A percentile compares a stretch with the other conserved stretches of the same genome.
Conservation (phyloP, 1,140 invertebrate genomes). For the Periplaneta americana region DNA sequence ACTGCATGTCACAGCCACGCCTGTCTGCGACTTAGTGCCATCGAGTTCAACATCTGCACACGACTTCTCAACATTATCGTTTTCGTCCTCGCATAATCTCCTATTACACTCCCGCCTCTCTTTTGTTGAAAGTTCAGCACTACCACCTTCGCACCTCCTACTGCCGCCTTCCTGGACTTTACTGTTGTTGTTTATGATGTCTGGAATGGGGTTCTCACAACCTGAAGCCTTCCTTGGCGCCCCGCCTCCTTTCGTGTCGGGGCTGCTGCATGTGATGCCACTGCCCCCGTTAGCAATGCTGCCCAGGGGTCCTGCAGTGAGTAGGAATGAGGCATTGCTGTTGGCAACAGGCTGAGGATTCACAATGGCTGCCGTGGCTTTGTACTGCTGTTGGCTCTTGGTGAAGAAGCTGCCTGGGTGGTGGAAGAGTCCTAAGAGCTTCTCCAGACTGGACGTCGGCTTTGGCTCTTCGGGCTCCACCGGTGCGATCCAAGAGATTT, state of each 20-base stretch:
- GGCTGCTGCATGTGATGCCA: neutral
- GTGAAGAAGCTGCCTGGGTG: conserved; percentile 29
- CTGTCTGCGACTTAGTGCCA: neutral
- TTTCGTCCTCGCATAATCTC: neutral
- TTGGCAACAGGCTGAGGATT: conserved; percentile 8
- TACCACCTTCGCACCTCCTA: neutral
- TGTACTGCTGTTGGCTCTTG: conserved; percentile 3
- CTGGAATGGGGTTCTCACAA: neutral
- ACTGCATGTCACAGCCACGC: neutral
- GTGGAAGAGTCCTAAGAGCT: conserved; percentile 29
- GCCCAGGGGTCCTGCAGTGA: neutral
- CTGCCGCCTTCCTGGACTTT: neutral
- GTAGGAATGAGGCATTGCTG: neutral
- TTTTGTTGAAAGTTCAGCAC: neutral
- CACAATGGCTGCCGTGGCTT: neutral
- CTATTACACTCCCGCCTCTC: too few relatives aligned
- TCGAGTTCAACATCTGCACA: neutral
- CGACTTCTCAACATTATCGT: neutral
- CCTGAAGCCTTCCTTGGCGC: neutral
- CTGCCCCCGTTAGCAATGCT: neutral
- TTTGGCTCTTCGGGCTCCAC: conserved; percentile 11
- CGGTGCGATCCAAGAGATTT: conserved; percentile 23
- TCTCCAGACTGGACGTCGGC: conserved; percentile 24
- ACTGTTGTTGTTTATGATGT: conserved; percentile 6
- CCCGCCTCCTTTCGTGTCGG: too few relatives aligned